Evolutionary conservation across 2,797 vertebrate genomes (phyloP).

Genomic region (Galaxias olidus): DNA sequence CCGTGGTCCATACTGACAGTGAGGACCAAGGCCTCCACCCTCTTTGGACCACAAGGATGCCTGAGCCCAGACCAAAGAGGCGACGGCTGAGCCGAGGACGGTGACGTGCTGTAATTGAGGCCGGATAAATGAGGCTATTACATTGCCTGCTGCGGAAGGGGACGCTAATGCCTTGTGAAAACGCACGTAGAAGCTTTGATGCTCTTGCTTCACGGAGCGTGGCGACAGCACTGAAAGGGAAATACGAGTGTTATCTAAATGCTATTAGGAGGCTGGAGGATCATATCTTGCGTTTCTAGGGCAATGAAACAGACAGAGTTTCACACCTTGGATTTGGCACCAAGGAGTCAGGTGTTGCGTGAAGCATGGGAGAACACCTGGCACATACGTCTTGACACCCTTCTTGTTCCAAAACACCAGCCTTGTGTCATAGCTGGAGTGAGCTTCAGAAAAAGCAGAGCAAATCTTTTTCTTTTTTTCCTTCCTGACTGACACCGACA

Average conservation of each 20-base stretch:
- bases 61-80: constrained; percentile 26
- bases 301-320: background rate
- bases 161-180: constrained; percentile 39
- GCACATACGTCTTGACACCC: too few relatives aligned
- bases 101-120: constrained; percentile 47
- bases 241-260: constrained; percentile 3
- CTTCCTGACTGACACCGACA: too few relatives aligned
- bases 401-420: too few relatives aligned
- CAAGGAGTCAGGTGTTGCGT: too few relatives aligned
- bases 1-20: constrained; percentile 9
- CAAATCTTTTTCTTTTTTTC: too few relatives aligned
- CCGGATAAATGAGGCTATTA: constrained; percentile 52
- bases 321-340: too few relatives aligned
- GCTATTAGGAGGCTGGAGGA: constrained; percentile 2
- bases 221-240: constrained; percentile 24
- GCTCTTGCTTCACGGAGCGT: constrained; percentile 21
- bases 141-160: constrained; percentile 30
- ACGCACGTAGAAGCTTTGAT: constrained; percentile 25
- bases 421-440: too few relatives aligned
- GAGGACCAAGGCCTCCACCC: constrained; percentile 33
- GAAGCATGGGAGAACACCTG: too few relatives aligned
- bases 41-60: constrained; percentile 40
- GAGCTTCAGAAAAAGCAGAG: too few relatives aligned
- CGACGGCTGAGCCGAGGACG: constrained; percentile 33
- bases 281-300: background rate